Base-by-base conservation (phyloP, 92 coral and sea anemone species). In the Parazoanthus atlanticus region DNA sequence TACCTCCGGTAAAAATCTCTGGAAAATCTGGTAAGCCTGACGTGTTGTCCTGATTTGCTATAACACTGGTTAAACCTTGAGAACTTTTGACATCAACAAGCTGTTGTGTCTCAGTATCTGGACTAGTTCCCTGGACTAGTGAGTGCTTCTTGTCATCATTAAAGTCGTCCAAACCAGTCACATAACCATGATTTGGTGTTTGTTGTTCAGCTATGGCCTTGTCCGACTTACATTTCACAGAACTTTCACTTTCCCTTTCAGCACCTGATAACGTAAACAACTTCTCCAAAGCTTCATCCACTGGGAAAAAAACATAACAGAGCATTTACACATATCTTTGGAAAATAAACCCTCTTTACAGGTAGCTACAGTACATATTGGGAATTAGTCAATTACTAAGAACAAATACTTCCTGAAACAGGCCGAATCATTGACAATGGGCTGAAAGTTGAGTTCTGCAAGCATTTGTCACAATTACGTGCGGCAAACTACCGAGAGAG, bases 251-350 rank as follows among this genome's bases (percentile, higher is more conserved):
- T 54, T 25, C n/a, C 21, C 23, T 79, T 54, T 32, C 46, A 28
- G 41, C 41, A 5, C 61, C 89, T 82, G 89, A 82, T 34, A 94
- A 67, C 46, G 91, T 91, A 56, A 94, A 89, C 33, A 94, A 90
- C 80, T 94, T 90, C 83, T 91, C 97, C 74, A 95, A 82, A 30
- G 99, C 95, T 79, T 93, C 94, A 43, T 95, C 94, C 69, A 90
- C 99, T 97, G 77, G 9, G 91, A 88, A 91, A 31, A 9, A 52
- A 21, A 29, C 84, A 80, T 3, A 31, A 26, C 47, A 6, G 61
- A 2, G 1, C 69, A 61, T 19, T 61, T 23, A 61, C 4, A 19
- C n/a, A 19, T 61, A 61, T 61, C 28, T 0, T 61, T 61, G 26
- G 26, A 61, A 61, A 61, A 61, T 23, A 61, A 3, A 6, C 17